Base-by-base conservation (phyloP, 2,113 vertebrate species). In the Sprattus sprattus region DNA sequence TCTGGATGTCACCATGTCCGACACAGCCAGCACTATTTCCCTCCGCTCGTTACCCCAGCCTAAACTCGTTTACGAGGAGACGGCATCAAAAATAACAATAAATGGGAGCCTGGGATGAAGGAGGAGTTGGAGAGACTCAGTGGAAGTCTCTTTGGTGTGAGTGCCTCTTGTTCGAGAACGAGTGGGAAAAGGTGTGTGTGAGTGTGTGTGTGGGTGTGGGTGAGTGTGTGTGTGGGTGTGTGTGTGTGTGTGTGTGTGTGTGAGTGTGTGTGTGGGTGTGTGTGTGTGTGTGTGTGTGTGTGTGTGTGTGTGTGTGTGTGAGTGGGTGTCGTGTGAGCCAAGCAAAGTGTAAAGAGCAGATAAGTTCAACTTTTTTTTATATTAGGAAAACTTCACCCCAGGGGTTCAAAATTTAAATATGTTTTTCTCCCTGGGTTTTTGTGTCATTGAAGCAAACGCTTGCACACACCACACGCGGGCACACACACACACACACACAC, bases 51-150 rank as follows among this genome's bases (percentile, higher is more conserved):
- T 52, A 86, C 83, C 32, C 81, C 80, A 85, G 89, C 86, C 84
- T 84, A 85, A 84, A 88, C 84, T 86, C 91, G 88, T 92, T 92
- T 92, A 88, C 90, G 82, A 90, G 88, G 85, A n/a, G 57, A n/a
- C 22, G 18, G 46, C 46, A 47, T 47, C 46, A 47, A 47, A 47
- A 39, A 39, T 39, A 39, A 39, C 1, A 39, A 39, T 39, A 39
- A 39, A 39, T 39, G 39, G 46, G 46, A 47, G 46, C 6, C 46
- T 6, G 46, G 6, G 46, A 47, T 47, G 46, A 47, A 47, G 46
- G 46, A 10, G 46, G 46, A 47, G 46, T 8, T 39, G 46, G 10
- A 6, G 46, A 10, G 46, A 10, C 46, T 47, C 46, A 47, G 46
- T 47, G 46, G 4, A 10, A 47, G 6, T 47, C 46, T 47, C 46